Evolutionary conservation across 2,113 vertebrate species (phyloP), one percentile per base, ranked within the genome.

Genomic region (Protobothrops flavoviridis): DNA sequence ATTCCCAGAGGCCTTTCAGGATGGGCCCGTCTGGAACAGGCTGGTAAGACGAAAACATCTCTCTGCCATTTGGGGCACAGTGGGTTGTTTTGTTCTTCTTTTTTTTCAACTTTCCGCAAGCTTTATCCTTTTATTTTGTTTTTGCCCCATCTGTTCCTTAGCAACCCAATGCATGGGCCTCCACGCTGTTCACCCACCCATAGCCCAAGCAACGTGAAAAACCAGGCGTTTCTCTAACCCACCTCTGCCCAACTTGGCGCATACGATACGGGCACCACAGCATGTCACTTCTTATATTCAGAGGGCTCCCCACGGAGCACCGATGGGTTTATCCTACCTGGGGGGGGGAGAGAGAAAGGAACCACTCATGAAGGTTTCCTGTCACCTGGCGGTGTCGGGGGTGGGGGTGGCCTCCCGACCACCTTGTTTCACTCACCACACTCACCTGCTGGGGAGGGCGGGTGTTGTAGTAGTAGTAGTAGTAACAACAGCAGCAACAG

Each of bases 151-250:
- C 96, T 93, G 95, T 90, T 97, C 97, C 96, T 96, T 94, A 95
- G 96, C 97, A 95, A 96, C 88, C 95, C 96, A 96, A 96, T 97
- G 97, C 97, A 97, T 97, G 97, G 97, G 97, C 96, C 96, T 97
- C 97, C 92, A 97, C 97, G 97, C 97, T 97, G 96, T 95, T 96
- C 96, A 96, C 97, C 94, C 96, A 96, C 96, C 94, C 94, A 94
- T 94, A 96, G 96, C 97, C 97, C 97, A 97, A 96, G 95, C 94
- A 94, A 96, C 95, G 43, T 94, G 95, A 97, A 95, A 96, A 93
- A 89, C 96, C 96, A 96, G 96, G 96, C 95, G 88, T 97, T 97
- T 96, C 95, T 97, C 96, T 97, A 97, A 97, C 97, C 96, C 97
- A 97, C 97, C 57, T 96, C 94, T 96, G 10, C 81, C 96, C 96